A percentile compares a stretch with the other conserved stretches of the same genome.
Evolutionary conservation across 2,797 vertebrate species (phyloP).

Genomic region (Falco berigora): DNA sequence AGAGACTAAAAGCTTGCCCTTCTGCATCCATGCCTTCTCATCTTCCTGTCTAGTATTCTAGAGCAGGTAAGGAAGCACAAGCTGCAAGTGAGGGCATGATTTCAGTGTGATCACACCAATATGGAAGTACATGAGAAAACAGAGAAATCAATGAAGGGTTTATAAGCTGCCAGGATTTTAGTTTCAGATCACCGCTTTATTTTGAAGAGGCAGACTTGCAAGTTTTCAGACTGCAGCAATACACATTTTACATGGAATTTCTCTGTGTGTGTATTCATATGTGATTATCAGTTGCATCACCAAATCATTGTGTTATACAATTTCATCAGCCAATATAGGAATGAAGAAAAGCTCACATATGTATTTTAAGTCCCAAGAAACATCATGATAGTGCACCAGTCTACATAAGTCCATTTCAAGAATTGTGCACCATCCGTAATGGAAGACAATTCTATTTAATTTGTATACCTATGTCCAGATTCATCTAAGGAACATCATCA

Average conservation of each 20-base stretch:
- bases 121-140: neutral
- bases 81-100: neutral
- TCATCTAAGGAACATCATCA: neutral
- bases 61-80: neutral
- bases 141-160: neutral
- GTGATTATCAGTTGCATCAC: neutral
- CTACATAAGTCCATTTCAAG: neutral
- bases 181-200: neutral
- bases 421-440: neutral
- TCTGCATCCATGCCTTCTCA: neutral
- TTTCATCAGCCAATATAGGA: neutral
- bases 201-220: neutral
- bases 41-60: neutral
- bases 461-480: neutral
- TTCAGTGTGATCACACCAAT: neutral
- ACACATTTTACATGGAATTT: neutral
- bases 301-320: neutral
- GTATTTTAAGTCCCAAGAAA: neutral
- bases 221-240: neutral
- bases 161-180: neutral
- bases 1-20: neutral
- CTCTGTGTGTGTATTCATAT: neutral
- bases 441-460: neutral
- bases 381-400: neutral
- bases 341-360: neutral